Evolutionary conservation across 2,113 vertebrate genomes (phyloP), one percentile per base, ranked within the genome.

Genomic region (Callorhinus ursinus): DNA sequence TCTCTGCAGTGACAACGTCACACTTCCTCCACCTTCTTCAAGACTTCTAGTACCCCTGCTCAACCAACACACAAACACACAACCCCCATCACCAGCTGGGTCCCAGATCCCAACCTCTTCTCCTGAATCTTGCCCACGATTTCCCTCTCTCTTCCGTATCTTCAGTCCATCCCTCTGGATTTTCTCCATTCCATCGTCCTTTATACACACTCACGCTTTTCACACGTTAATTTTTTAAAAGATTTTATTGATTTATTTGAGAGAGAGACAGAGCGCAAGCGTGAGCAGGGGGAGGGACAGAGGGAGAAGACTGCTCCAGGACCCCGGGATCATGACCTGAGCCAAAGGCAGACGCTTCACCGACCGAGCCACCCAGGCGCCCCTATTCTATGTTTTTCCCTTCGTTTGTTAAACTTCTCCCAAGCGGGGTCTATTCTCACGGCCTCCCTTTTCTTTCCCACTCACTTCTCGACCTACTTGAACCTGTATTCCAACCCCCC

Each of bases 341-440:
- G 63, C 63, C 2, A 11, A 65, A 65, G 28, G 63, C 63, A 65
- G 28, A 31, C 0, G 28, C 12, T 31, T 65, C 2, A 65, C 12
- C 0, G 2, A 33, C 28, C 16, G 63, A 65, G 63, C 63, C 63
- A 65, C 28, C 31, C 28, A 33, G 28, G 28, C 5, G 2, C 31
- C 31, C 31, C 46, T 46, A 46, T 46, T 80, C 72, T 76, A 42
- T 46, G 5, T 49, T 95, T 53, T 36, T 2, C 49, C 8, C 28
- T 88, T 92, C 42, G 65, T 74, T 55, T 69, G 59, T 90, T 85
- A 76, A 97, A 51, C 85, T 85, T 92, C 51, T 94, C 42, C 80
- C 14, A 88, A 92, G 85, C 53, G 18, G 39, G 71, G 36, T 94
- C 12, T 63, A 24, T 77, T 92, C 59, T 71, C 63, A 94, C 51